phyloP scores from a whole-genome alignment of 2,797 vertebrate genomes.

The Oophaga sylvatica region DNA sequence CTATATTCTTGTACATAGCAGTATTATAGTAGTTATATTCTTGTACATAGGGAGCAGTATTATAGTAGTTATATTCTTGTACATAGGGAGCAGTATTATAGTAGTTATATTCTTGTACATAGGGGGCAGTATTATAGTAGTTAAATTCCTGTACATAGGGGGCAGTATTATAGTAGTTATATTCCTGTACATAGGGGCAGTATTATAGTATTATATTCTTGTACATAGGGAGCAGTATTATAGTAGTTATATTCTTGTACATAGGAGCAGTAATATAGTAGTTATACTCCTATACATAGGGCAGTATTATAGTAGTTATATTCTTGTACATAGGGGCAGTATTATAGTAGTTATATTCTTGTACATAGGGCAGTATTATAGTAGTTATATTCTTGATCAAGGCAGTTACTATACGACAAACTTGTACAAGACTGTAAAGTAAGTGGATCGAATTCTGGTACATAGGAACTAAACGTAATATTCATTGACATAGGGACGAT shows the following conservation, averaged over 20 bases:
- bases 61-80: constrained; percentile 3
- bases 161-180: background rate
- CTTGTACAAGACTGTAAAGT: too few relatives aligned
- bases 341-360: background rate
- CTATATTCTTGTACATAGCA: too few relatives aligned
- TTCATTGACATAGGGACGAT: too few relatives aligned
- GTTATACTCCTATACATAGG: background rate
- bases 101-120: too few relatives aligned
- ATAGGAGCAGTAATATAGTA: background rate
- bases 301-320: background rate
- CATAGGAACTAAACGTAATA: too few relatives aligned
- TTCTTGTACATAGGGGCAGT: too few relatives aligned
- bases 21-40: background rate
- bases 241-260: background rate
- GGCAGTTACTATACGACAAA: too few relatives aligned
- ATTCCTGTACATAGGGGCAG: background rate
- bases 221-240: background rate
- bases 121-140: background rate
- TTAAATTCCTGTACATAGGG: background rate
- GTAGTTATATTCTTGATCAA: constrained; percentile 1
- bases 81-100: background rate
- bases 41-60: background rate
- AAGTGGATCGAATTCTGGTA: too few relatives aligned
- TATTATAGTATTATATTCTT: background rate
- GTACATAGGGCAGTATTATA: background rate